Evolutionary conservation across 1,140 invertebrate species (phyloP).

Genomic region (Drosophila lowei): DNA sequence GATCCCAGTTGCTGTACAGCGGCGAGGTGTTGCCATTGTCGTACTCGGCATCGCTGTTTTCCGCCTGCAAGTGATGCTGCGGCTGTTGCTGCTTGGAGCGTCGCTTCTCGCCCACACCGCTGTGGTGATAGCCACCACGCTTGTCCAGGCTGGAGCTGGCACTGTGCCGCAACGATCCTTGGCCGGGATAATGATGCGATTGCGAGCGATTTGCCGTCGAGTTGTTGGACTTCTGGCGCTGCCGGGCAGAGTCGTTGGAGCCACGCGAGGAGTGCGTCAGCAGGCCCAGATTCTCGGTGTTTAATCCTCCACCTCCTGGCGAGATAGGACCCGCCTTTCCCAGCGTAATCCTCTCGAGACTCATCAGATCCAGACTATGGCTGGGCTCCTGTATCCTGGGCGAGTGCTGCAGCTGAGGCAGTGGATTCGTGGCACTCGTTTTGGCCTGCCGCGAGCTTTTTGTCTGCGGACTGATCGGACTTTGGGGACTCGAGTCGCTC

Average conservation of each 20-base stretch:
- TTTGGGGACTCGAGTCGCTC: constrained; percentile 82
- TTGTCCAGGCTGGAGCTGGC: constrained; percentile 83
- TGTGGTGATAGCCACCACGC: constrained; percentile 79
- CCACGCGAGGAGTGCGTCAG: constrained; percentile 76
- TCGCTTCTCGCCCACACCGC: constrained; percentile 82
- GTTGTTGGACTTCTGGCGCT: constrained; percentile 65
- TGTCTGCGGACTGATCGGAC: constrained; percentile 80
- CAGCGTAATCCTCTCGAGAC: constrained; percentile 68
- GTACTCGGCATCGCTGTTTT: constrained; percentile 83
- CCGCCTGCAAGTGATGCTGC: constrained; percentile 61
- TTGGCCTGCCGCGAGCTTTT: constrained; percentile 73
- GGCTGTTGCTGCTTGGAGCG: constrained; percentile 61
- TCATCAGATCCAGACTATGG: constrained; percentile 65
- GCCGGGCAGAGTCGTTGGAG: constrained; percentile 71
- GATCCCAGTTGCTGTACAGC: constrained; percentile 89
- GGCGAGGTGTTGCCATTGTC: constrained; percentile 86
- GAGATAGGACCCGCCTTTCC: constrained; percentile 65
- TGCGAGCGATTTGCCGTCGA: constrained; percentile 67
- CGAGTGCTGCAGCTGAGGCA: constrained; percentile 61
- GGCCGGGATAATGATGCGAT: constrained; percentile 54
- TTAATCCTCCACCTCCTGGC: constrained; percentile 43
- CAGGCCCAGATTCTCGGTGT: constrained; percentile 71
- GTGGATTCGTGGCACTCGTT: constrained; percentile 66
- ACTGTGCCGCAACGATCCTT: constrained; percentile 68
- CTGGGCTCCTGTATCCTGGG: constrained; percentile 63